These are phyloP conservation scores for Coregonus clupeaformis DNA, from an alignment of 2,113 vertebrate species.

Conservation along the genomic window DNA sequence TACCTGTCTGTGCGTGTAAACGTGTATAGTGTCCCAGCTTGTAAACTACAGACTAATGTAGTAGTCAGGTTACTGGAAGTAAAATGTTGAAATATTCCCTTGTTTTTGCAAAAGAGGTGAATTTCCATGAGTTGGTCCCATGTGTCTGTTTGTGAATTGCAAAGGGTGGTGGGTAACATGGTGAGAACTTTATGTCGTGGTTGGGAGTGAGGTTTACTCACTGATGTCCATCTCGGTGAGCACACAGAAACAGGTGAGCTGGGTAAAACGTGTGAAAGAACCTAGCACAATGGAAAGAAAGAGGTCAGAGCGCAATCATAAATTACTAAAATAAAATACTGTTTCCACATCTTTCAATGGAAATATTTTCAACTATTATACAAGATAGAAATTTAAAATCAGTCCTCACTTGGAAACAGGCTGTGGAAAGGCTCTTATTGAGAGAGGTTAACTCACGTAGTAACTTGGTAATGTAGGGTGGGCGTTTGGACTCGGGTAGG, in stretches of 20 bases:
- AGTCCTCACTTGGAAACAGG: not conserved
- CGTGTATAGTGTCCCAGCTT: not conserved
- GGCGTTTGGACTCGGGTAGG: constrained; percentile 84
- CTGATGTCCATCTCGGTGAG: constrained; percentile 83
- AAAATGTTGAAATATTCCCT: not conserved
- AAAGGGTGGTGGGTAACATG: constrained; percentile 17
- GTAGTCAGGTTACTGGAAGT: not conserved
- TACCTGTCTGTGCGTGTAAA: not conserved
- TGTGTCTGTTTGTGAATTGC: not conserved
- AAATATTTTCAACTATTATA: not conserved
- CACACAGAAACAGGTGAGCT: constrained; percentile 86
- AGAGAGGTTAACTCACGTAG: constrained; percentile 75
- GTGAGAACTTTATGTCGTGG: not conserved
- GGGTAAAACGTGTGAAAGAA: constrained; percentile 76
- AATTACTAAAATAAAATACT: not conserved
- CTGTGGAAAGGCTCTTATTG: not conserved
- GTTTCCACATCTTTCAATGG: not conserved
- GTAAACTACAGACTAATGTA: not conserved
- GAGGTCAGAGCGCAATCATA: not conserved
- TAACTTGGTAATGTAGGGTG: constrained; percentile 78
- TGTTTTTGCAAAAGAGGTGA: not conserved
- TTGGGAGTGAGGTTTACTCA: constrained; percentile 57
- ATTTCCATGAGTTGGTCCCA: not conserved
- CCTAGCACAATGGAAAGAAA: constrained; percentile 62
- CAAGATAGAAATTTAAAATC: not conserved